Base-by-base conservation (phyloP, 2,888 invertebrate species). In the Homarus gammarus region DNA sequence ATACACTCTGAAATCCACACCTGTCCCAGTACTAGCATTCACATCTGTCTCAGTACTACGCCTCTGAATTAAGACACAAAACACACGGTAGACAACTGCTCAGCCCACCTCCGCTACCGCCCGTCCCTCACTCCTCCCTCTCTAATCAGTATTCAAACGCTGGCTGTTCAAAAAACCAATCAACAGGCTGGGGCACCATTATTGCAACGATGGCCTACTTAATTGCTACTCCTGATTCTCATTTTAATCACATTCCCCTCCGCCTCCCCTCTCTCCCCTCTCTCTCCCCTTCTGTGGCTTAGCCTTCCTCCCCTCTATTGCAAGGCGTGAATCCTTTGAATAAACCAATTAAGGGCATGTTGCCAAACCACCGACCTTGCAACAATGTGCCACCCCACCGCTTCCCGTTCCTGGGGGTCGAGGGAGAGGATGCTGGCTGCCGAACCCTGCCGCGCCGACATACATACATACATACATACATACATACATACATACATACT, bases 341-440 rank as follows among this genome's bases (percentile, higher is more conserved):
- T 87, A 87, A 87, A 87, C 87, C 87, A 87, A 87, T 87, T 87
- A 87, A 81, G 38, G 87, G 81, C 51, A 87, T 81, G 87, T 87
- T 87, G 87, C 87, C 72, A 81, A 81, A 79, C 79, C 40, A 15
- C 87, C 33, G 27, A 27, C 72, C 79, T 51, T 81, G 79, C 81
- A 81, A 87, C 87, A 87, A 79, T 87, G 72, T 87, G 87, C 81
- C 81, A 73, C 72, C 73, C 84, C 22, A 27, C 33, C 68, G 12
- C n/a, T 33, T 31, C 84, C 70, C 36, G 31, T 51, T 33, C 72
- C 72, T 27, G 36, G 22, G 22, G n/a, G n/a, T n/a, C n/a, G n/a
- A n/a, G n/a, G n/a, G n/a, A n/a, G n/a, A n/a, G n/a, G n/a, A n/a
- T n/a, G n/a, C n/a, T n/a, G n/a, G n/a, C n/a, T n/a, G n/a, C n/a